Conservation (phyloP, 23 tunicate genomes). For the Trididemnum miniatum region DNA sequence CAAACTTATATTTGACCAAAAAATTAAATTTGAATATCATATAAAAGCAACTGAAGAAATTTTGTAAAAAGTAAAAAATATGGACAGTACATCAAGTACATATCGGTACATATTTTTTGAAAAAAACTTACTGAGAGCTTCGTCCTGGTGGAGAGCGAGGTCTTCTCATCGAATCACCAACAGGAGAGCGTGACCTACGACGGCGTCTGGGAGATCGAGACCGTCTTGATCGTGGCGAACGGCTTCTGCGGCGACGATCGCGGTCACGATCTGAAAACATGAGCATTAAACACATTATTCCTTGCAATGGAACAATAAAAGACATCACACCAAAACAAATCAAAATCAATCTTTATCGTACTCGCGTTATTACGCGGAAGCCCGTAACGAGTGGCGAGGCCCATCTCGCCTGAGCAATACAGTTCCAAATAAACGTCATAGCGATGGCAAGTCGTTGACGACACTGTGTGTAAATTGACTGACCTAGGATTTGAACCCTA, state of each 20-base stretch:
- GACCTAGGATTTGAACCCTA: too few species aligned
- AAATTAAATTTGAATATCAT: not conserved
- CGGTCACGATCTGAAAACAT: conserved; percentile 49
- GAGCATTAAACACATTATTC: not conserved
- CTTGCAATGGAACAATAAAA: not conserved
- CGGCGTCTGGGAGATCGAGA: conserved; percentile 57
- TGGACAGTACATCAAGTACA: too few species aligned
- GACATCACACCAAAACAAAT: not conserved
- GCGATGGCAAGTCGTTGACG: too few species aligned
- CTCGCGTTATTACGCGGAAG: too few species aligned
- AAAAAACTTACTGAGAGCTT: not conserved
- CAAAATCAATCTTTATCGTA: too few species aligned
- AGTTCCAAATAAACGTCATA: too few species aligned
- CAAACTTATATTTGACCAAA: not conserved
- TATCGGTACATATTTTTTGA: too few species aligned
- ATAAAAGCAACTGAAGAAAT: not conserved
- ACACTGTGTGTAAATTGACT: too few species aligned
- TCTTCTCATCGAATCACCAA: conserved; percentile 7
- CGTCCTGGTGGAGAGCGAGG: conserved; percentile 38
- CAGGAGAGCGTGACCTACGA: conserved; percentile 42
- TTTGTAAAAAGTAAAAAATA: not conserved
- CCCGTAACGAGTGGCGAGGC: too few species aligned
- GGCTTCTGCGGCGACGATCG: conserved; percentile 72
- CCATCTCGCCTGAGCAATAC: too few species aligned
- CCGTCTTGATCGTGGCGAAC: conserved; percentile 67